phyloP scores from a whole-genome alignment of 2,888 invertebrate genomes.

The Mactromeris polynyma region DNA sequence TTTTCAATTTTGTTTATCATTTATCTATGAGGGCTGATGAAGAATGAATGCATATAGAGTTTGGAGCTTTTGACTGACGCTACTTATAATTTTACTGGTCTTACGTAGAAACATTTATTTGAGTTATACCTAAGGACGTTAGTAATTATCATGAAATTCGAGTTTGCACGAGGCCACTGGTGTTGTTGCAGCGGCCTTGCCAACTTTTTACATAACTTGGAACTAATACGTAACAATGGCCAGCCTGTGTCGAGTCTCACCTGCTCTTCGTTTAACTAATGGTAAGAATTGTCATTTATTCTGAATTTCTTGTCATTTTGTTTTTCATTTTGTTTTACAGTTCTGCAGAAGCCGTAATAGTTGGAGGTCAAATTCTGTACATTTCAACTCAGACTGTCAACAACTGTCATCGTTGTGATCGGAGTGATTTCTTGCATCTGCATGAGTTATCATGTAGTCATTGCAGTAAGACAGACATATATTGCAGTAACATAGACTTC shows the following conservation, averaged over 20 bases:
- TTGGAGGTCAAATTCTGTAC: slow-evolving; percentile 28
- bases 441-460: too few relatives aligned
- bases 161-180: slow-evolving; percentile 4
- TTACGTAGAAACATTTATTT: too few relatives aligned
- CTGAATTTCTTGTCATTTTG: neutral
- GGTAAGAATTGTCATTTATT: slow-evolving; percentile 39
- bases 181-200: neutral
- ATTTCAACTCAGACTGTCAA: neutral
- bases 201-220: neutral
- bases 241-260: slow-evolving; percentile 58
- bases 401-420: too few relatives aligned
- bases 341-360: neutral
- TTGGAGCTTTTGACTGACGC: too few relatives aligned
- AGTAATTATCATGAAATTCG: neutral
- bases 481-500: too few relatives aligned
- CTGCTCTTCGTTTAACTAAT: slow-evolving; percentile 41
- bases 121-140: neutral
- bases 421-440: too few relatives aligned
- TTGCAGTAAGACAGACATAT: too few relatives aligned
- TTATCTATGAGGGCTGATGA: too few relatives aligned
- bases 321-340: neutral
- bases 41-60: too few relatives aligned
- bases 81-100: too few relatives aligned
- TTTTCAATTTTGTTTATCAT: too few relatives aligned
- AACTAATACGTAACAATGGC: slow-evolving; percentile 50